Evolutionary conservation across 2,888 invertebrate species (phyloP), one percentile per base, ranked within the genome.

Genomic region (Mimas tiliae): DNA sequence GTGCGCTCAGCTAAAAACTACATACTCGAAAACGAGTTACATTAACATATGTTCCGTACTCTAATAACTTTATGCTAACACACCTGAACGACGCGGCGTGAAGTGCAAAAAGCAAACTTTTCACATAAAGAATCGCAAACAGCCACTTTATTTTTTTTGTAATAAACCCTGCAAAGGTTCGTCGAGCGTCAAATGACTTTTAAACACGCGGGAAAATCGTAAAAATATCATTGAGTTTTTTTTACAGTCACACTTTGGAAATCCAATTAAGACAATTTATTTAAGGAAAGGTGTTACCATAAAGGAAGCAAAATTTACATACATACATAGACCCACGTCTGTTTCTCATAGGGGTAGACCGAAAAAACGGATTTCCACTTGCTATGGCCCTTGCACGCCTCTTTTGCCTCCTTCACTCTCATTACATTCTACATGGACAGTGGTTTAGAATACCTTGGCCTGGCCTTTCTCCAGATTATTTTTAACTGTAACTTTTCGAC

Each of bases 91-190:
- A 11, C 9, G 16, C 16, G 48, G 55, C 16, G 55, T 19, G 16
- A 19, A 19, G 42, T 19, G 12, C 12, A 19, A 58, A 27, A 58
- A 55, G 55, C 55, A 55, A 55, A 55, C 16, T 55, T 55, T 55
- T 34, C 55, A 55, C 38, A 42, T 42, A 42, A 58, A 42, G 58
- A 58, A 19, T 42, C n/a, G 42, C 58, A 58, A 42, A 58, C 58
- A 42, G 42, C 19, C 42, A 42, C 19, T 58, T 53, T 14, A 45
- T 2, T 14, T 53, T 42, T 38, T 38, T 38, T 6, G 58, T 58
- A 38, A 58, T 12, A 19, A 38, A 42, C 38, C 19, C 55, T 9
- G 6, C 0, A 12, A 42, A 58, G 19, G 58, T 42, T 58, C 16
- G n/a, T 12, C 12, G 19, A 12, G 58, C 6, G 38, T 8, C 58